phyloP scores from a whole-genome alignment of 1,140 invertebrate species.

The Orius insidiosus region DNA sequence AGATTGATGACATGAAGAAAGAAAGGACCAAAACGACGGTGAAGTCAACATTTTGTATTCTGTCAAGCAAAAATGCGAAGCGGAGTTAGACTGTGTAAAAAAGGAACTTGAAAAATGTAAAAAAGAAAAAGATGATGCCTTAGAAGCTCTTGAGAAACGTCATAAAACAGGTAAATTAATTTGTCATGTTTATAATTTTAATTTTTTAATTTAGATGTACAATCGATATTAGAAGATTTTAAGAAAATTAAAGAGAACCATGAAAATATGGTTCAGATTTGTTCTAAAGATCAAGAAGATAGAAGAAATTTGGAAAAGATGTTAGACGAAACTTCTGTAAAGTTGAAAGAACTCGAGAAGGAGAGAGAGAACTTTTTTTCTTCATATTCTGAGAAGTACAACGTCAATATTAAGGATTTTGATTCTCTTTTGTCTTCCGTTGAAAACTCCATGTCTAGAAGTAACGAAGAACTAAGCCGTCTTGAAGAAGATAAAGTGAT shows the following conservation, averaged over 20 bases:
- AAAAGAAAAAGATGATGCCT: not conserved
- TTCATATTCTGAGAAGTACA: not conserved
- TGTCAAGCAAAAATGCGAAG: not conserved
- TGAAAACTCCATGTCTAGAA: too few species aligned
- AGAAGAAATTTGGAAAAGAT: slow-evolving; percentile 12
- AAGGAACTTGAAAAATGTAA: slow-evolving; percentile 1
- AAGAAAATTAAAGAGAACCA: slow-evolving; percentile 15
- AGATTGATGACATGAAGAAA: too few species aligned
- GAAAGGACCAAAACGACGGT: too few species aligned
- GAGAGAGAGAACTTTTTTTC: not conserved
- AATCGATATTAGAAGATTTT: slow-evolving; percentile 11
- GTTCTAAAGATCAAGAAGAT: slow-evolving; percentile 11
- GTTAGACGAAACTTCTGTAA: slow-evolving; percentile 2
- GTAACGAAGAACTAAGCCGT: too few species aligned
- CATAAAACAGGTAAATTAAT: not conserved
- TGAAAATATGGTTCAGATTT: slow-evolving; percentile 14
- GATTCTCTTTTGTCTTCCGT: too few species aligned
- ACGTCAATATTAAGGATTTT: not conserved
- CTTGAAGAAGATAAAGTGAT: slow-evolving; percentile 2
- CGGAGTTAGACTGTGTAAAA: not conserved
- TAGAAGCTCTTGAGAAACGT: not conserved
- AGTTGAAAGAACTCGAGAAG: slow-evolving; percentile 1
- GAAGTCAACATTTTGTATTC: too few species aligned
- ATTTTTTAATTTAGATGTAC: slow-evolving; percentile 3
- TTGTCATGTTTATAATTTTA: not conserved